These are phyloP conservation scores for Berghia stephanieae DNA, from an alignment of 1,140 invertebrate species.

Conservation along the genomic window DNA sequence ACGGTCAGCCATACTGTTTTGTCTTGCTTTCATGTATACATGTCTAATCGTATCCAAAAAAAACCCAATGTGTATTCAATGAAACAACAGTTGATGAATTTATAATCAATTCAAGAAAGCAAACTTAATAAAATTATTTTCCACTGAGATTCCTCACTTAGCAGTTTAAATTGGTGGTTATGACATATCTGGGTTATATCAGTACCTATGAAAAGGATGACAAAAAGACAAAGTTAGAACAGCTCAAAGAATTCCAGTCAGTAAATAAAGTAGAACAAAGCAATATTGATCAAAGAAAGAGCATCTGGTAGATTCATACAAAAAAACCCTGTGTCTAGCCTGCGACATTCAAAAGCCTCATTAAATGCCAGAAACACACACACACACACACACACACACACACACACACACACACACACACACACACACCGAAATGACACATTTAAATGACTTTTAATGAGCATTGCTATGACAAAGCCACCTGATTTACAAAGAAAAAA, in stretches of 20 bases:
- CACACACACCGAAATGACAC: background rate
- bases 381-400: conserved; percentile 14
- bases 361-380: background rate
- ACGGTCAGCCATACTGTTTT: too few relatives aligned
- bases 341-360: background rate
- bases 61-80: too few relatives aligned
- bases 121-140: too few relatives aligned
- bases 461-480: background rate
- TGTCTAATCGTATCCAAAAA: too few relatives aligned
- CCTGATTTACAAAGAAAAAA: background rate
- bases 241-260: background rate
- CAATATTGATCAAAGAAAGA: background rate
- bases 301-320: background rate
- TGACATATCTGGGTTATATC: too few relatives aligned
- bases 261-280: background rate
- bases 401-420: conserved; percentile 21
- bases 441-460: too few relatives aligned
- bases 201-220: background rate
- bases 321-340: too few relatives aligned
- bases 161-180: too few relatives aligned
- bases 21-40: too few relatives aligned
- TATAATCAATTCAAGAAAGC: too few relatives aligned
- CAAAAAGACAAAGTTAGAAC: background rate
- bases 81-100: too few relatives aligned
- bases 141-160: too few relatives aligned